Evolutionary conservation across 2,888 invertebrate species (phyloP).

Genomic region (Escarpia spicata): DNA sequence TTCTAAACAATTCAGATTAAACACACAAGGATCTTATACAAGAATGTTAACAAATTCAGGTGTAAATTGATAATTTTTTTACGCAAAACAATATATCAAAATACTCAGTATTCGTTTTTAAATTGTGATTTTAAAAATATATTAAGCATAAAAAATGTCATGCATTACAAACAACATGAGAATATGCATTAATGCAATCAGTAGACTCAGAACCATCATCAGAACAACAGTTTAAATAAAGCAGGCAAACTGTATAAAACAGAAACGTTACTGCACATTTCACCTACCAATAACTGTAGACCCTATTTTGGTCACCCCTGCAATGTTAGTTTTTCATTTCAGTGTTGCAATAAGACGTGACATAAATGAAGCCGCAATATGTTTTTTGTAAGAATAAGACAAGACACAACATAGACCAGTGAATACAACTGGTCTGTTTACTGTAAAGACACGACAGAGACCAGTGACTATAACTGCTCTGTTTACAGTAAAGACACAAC

Average conservation of each 20-base stretch:
- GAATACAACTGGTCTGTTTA: too few species aligned
- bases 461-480: too few species aligned
- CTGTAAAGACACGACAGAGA: too few species aligned
- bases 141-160: neutral
- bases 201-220: neutral
- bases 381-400: too few species aligned
- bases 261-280: neutral
- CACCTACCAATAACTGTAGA: neutral
- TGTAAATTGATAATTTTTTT: neutral
- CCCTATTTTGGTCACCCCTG: neutral
- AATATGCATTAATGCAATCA: neutral
- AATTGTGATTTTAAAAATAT: neutral
- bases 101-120: neutral
- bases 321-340: neutral
- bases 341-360: neutral
- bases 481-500: too few species aligned
- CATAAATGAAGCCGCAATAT: too few species aligned
- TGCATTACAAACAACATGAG: neutral
- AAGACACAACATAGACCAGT: too few species aligned
- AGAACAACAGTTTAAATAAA: neutral
- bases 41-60: neutral
- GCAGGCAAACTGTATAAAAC: neutral
- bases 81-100: neutral
- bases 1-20: neutral
- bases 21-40: neutral